Evolutionary conservation across 2,888 invertebrate genomes (phyloP).

Genomic region (Nomada lathburiana): DNA sequence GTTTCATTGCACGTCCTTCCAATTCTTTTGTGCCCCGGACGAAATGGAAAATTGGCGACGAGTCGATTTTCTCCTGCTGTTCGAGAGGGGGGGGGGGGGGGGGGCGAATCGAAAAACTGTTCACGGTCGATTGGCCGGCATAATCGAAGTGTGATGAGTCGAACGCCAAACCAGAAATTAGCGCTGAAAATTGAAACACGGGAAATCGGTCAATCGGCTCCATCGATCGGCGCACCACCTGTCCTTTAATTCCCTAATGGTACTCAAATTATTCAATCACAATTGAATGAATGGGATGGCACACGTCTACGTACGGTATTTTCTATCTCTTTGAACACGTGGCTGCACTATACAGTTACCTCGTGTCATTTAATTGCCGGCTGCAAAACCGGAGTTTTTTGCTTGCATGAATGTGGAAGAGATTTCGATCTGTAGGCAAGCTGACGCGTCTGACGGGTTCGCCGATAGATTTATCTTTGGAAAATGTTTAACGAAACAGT

Average conservation of each 20-base stretch:
- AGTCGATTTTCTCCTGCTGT: conserved; percentile 42
- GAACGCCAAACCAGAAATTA: conserved; percentile 34
- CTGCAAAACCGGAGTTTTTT: background rate
- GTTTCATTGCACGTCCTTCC: conserved; percentile 34
- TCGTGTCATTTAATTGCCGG: conserved; percentile 4
- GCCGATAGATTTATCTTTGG: too few species aligned
- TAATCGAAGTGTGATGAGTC: conserved; percentile 57
- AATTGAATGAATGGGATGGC: background rate
- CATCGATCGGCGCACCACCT: conserved; percentile 36
- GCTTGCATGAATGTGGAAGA: background rate
- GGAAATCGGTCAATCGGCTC: conserved; percentile 55
- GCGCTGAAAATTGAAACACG: conserved; percentile 60
- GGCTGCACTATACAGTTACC: background rate
- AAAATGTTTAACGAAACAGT: too few species aligned
- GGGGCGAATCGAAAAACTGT: conserved; percentile 52
- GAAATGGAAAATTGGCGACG: conserved; percentile 11
- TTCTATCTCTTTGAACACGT: too few species aligned
- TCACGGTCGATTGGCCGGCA: conserved; percentile 63
- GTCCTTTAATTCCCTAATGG: conserved; percentile 9
- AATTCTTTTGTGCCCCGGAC: conserved; percentile 7
- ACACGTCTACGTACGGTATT: background rate
- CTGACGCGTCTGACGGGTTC: too few species aligned
- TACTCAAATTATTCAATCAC: conserved; percentile 33
- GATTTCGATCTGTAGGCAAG: too few species aligned
- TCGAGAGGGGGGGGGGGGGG: conserved; percentile 18